Base-by-base conservation (phyloP, 64 coral and sea anemone genomes). In the Pocillopora verrucosa region DNA sequence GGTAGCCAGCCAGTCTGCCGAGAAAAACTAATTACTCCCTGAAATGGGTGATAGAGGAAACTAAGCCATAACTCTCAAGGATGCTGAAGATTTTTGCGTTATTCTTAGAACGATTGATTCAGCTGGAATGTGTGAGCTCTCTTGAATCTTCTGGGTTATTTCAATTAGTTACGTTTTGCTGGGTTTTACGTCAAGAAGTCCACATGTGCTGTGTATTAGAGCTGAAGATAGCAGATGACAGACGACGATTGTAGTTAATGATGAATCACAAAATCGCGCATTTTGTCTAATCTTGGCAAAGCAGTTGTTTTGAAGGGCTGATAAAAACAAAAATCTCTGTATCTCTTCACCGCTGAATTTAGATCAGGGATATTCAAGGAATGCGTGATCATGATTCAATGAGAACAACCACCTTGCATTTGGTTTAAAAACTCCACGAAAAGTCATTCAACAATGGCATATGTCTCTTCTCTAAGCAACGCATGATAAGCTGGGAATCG, bases 311-410 rank as follows among this genome's bases (percentile, higher is more conserved):
- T 84, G 5, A 36, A 11, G 65, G 19, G 10, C 63, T 69, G 81
- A 84, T 84, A 70, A 84, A 84, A 65, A 68, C 17, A 68, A 68
- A 41, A 51, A n/a, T 84, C 30, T 30, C 30, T 30, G 30, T 84
- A 84, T 56, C 61, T 70, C 36, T 6, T 3, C 13, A 38, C 57
- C 56, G 17, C 19, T 16, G 65, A 68, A 4, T 68, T 68, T 17
- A 60, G 13, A 10, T 38, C 13, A 65, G 34, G 11, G 81, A 9
- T 14, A 45, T 70, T 65, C 17, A 5, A 69, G 56, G 37, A 84
- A 84, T 84, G 81, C 24, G 17, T 68, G 15, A 68, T 17, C 3
- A 64, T 3, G 15, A 68, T 30, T 30, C 30, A 30, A 0, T 30
- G 30, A 30, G 30, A 30, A 30, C 30, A 30, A 30, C 30, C 30